Conservation (phyloP, 1,140 invertebrate genomes). For the Formica selysi region DNA sequence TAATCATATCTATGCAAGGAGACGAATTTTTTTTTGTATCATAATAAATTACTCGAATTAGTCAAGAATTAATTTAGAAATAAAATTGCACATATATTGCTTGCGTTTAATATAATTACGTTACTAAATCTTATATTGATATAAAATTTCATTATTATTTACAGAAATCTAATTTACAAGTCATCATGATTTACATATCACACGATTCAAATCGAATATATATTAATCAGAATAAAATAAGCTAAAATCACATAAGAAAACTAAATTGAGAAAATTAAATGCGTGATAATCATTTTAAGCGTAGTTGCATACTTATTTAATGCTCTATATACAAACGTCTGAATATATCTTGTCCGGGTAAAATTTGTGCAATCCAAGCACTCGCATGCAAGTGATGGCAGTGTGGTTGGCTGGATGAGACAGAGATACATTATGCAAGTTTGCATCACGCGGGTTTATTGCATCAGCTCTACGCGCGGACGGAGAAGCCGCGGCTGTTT, state of each 20-base stretch:
- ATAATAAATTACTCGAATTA: neutral
- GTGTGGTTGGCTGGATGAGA: constrained; percentile 26
- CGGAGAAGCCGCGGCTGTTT: constrained; percentile 19
- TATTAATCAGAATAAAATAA: constrained; percentile 1
- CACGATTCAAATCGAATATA: no score
- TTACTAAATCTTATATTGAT: neutral
- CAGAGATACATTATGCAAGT: constrained; percentile 48
- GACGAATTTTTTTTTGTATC: neutral
- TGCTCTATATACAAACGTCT: neutral
- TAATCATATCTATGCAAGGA: constrained; percentile 1
- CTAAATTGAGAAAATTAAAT: neutral
- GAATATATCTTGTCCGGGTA: neutral
- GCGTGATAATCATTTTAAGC: neutral
- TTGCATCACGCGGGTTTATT: constrained; percentile 31
- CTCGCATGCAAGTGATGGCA: constrained; percentile 41
- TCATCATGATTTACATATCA: no score
- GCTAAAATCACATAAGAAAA: neutral
- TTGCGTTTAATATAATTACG: neutral
- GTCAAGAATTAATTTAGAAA: neutral
- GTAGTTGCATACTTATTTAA: neutral
- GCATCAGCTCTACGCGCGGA: constrained; percentile 14
- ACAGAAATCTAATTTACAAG: neutral
- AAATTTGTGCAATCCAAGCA: constrained; percentile 56
- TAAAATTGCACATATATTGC: constrained; percentile 10
- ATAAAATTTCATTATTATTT: neutral